Evolutionary conservation across 2,797 vertebrate species (phyloP), one percentile per base, ranked within the genome.

Genomic region (Sebastolobus altivelis): DNA sequence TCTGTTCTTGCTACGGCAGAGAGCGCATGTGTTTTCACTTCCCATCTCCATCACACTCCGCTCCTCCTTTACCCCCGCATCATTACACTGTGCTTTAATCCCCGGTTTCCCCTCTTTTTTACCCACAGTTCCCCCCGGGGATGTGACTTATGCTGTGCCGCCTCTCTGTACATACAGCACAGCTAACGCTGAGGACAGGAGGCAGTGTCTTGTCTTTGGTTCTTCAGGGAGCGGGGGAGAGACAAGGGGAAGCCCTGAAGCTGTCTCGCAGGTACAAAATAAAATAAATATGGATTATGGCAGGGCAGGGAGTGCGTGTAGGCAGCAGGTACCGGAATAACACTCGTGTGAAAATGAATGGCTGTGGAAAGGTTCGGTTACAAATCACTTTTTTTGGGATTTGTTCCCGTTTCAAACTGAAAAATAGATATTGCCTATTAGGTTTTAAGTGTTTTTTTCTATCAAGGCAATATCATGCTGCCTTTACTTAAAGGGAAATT

Each of bases 221-320:
- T 89, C 87, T 89, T 79, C 61, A 7, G 88, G 85, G 88, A 92
- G 80, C 4, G 25, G 8, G 38, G 56, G 62, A n/a, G 35, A 87
- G 79, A 88, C 85, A 90, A 90, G 92, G 84, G 35, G 37, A 82
- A 65, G 65, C 87, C 87, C 86, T 29, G 74, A 72, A 89, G 90
- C 83, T 49, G 82, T 88, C 84, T 89, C 85, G 69, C 85, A 77
- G 85, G 75, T 80, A 82, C 54, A 65, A 77, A 79, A 83, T 69
- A 83, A 87, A 73, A 84, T 91, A 93, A 92, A 92, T 89, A 90
- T 89, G 87, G 86, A 90, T 89, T 87, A 82, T 69, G 75, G 66
- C 66, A 11, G 5, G 1, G 16, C 70, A 16, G 49, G 49, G 72
- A 75, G 73, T 10, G 10, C 2, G 12, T 63, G 77, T 20, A 76